Evolutionary conservation across 2,888 invertebrate genomes (phyloP), one percentile per base, ranked within the genome.

Genomic region (Tipula lateralis): DNA sequence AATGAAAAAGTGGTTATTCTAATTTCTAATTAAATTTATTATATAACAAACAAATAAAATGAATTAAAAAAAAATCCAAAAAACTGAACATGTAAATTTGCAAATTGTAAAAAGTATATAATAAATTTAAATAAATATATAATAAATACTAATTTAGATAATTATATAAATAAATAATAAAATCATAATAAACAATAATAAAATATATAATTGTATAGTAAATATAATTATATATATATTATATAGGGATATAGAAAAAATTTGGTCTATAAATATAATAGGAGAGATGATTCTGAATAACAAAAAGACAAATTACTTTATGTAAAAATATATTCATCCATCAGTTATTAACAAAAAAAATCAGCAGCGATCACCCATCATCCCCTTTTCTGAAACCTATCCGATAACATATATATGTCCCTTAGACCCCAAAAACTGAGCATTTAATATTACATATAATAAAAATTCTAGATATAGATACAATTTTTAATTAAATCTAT

Each of bases 221-320:
- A 24, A 24, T 39, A 39, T 24, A 66, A 24, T 24, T 66, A 66
- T 66, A 66, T 39, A 32, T 39, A 39, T 66, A 44, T n/a, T 36
- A 16, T 16, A 66, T 66, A 66, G 66, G 66, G 19, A 66, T 24
- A 66, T 66, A 66, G 24, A 19, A 66, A 66, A 66, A 66, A 66
- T 66, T 66, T 66, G 66, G 66, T 66, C 66, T 66, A 66, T 66
- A 19, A 66, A 66, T 50, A 50, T 66, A 66, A 66, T 66, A 66
- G 66, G 66, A 66, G 66, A 66, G 66, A 66, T 66, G 66, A 66
- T 66, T 66, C 66, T 66, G 66, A 66, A 66, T 66, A 66, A 66
- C 24, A 66, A 19, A 66, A 66, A 66, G 24, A 66, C 66, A 66
- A 66, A 66, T 24, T 66, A 66, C 66, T 66, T 66, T 7, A 66